Percentiles rank a stretch among this genome's conserved stretches.
Conservation (phyloP, 2,113 vertebrate genomes). For the Todiramphus chloris region DNA sequence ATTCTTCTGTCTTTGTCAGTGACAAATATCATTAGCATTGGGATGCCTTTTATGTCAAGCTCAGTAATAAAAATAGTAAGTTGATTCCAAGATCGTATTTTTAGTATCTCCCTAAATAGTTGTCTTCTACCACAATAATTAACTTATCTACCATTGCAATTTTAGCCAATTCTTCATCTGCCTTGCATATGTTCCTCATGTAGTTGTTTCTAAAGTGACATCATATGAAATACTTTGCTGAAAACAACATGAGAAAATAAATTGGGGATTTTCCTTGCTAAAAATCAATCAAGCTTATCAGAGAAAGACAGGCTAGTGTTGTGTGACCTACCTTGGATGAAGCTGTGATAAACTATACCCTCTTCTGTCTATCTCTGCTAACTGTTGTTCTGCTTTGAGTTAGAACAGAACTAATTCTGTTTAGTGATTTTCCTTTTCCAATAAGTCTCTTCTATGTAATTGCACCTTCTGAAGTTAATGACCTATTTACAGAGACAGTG, state of each 20-base stretch:
- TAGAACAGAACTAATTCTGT: too few relatives aligned
- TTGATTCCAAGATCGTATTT: neutral
- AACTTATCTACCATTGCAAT: neutral
- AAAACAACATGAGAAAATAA: neutral
- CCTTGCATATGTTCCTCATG: neutral
- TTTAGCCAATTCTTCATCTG: neutral
- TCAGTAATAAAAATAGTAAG: neutral
- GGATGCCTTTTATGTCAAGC: neutral
- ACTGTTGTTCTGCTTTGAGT: neutral
- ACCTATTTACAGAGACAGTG: too few relatives aligned
- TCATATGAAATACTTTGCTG: neutral
- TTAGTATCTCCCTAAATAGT: neutral
- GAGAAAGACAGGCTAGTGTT: neutral
- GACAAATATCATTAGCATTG: neutral
- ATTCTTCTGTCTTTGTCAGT: neutral
- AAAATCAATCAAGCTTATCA: neutral
- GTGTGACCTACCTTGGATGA: neutral
- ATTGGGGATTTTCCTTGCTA: neutral
- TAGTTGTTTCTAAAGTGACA: neutral
- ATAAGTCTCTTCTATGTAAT: too few relatives aligned
- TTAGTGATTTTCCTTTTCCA: too few relatives aligned
- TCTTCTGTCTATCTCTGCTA: neutral
- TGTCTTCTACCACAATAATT: neutral
- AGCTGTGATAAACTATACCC: neutral
- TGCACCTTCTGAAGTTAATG: too few relatives aligned